Evolutionary conservation across 2,797 vertebrate genomes (phyloP), one percentile per base, ranked within the genome.

Genomic region (Cygnus olor): DNA sequence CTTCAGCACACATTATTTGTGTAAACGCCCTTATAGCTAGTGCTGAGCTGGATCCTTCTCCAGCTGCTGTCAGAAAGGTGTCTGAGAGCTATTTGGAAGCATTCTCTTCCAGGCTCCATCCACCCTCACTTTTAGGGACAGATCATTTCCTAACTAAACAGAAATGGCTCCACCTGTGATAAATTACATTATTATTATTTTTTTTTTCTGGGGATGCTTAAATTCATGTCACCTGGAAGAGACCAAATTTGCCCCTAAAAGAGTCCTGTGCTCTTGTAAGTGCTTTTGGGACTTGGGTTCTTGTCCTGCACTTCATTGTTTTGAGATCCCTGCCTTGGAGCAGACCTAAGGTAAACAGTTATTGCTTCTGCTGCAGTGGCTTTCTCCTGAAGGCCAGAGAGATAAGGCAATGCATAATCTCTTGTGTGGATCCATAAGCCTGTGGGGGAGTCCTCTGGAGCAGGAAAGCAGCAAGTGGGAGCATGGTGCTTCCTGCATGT

Each of bases 31-130:
- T 14, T 9, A 19, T 4, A 38, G 27, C 30, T 44, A 7, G 38
- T 11, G 21, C 54, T 25, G 22, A 72, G 27, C 20, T 32, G 3
- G 1, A 36, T 20, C 44, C 32, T 58, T 6, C 21, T 44, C n/a
- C 0, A 0, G 19, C 28, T 27, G 15, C 66, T 0, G 0, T 1
- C 14, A 45, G 32, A 54, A 57, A 44, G 14, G 18, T 51, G n/a
- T 36, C 77, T 21, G 8, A 22, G 14, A 80, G 6, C 45, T 16
- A n/a, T 17, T 7, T 4, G 16, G 28, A 17, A 3, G 3, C 25
- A 21, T 18, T 27, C 11, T 1, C 25, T 51, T 80, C 36, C 57
- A 44, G 4, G 18, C 34, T 27, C 27, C 44, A 27, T 28, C 36
- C 49, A 68, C 83, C 25, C 27, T n/a, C 9, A 32, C 64, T 40